These are phyloP conservation scores for Phyllostomus discolor DNA, from an alignment of 2,113 vertebrate genomes.

Conservation along the genomic window DNA sequence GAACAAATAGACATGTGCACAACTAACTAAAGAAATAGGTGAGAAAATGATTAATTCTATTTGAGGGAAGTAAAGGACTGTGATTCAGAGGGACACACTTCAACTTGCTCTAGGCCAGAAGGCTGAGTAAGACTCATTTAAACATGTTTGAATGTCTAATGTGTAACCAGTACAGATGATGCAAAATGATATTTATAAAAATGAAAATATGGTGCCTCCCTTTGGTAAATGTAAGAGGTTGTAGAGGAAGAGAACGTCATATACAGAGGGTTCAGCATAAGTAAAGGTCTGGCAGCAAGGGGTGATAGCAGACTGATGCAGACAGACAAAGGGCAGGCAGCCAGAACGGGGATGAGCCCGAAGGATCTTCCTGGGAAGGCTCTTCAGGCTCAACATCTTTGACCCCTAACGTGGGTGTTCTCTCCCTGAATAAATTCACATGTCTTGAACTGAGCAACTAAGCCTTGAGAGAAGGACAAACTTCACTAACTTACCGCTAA, in stretches of 20 bases:
- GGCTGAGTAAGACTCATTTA: background rate
- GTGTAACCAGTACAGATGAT: background rate
- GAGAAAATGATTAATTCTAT: background rate
- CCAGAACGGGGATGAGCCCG: background rate
- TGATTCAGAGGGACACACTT: background rate
- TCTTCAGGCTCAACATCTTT: background rate
- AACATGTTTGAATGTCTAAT: background rate
- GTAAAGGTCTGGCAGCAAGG: background rate
- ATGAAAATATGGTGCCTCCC: background rate
- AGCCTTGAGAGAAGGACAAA: background rate
- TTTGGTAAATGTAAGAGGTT: background rate
- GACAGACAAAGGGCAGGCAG: background rate
- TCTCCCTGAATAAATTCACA: background rate
- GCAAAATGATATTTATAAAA: background rate
- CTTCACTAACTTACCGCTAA: background rate
- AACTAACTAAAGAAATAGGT: background rate
- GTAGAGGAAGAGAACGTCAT: background rate
- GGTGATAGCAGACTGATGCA: background rate
- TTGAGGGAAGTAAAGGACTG: background rate
- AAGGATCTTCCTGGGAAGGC: background rate
- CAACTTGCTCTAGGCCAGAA: background rate
- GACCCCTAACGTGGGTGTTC: background rate
- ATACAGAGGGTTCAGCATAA: background rate
- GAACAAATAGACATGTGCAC: background rate
- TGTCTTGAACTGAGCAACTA: background rate